A percentile compares a stretch with the other conserved stretches of the same genome.
Evolutionary conservation across 1,140 invertebrate genomes (phyloP).

Genomic region (Aphaenogaster ashmeadi): DNA sequence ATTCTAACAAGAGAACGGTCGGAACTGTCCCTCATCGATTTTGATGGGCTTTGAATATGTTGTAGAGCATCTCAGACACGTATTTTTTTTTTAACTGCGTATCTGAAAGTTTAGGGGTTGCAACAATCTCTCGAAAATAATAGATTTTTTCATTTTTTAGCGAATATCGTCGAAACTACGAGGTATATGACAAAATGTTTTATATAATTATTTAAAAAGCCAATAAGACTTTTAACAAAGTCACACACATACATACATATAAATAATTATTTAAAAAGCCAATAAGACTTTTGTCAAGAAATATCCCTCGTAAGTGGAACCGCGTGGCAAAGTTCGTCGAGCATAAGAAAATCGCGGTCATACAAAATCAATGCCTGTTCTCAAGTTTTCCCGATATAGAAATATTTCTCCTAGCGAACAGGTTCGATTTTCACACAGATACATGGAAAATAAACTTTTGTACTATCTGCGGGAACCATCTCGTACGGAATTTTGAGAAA

Average conservation of each 20-base stretch:
- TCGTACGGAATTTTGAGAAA: background rate
- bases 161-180: too few relatives aligned
- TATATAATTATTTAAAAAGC: too few relatives aligned
- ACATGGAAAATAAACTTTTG: conserved; percentile 13
- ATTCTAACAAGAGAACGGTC: background rate
- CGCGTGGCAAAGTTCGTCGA: background rate
- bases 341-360: conserved; percentile 36
- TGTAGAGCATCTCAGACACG: too few relatives aligned
- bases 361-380: conserved; percentile 45
- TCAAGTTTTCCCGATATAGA: conserved; percentile 14
- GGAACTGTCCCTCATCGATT: too few relatives aligned
- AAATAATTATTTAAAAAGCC: background rate
- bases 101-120: too few relatives aligned
- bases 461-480: background rate
- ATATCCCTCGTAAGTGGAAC: background rate
- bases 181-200: too few relatives aligned
- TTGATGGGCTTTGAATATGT: too few relatives aligned
- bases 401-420: background rate
- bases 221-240: too few relatives aligned
- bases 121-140: too few relatives aligned
- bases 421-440: background rate
- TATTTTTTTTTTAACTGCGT: too few relatives aligned
- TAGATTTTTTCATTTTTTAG: too few relatives aligned
- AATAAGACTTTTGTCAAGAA: conserved; percentile 46
- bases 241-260: too few relatives aligned